Evolutionary conservation across 2,797 vertebrate species (phyloP), one percentile per base, ranked within the genome.

Genomic region (Ceryle rudis): DNA sequence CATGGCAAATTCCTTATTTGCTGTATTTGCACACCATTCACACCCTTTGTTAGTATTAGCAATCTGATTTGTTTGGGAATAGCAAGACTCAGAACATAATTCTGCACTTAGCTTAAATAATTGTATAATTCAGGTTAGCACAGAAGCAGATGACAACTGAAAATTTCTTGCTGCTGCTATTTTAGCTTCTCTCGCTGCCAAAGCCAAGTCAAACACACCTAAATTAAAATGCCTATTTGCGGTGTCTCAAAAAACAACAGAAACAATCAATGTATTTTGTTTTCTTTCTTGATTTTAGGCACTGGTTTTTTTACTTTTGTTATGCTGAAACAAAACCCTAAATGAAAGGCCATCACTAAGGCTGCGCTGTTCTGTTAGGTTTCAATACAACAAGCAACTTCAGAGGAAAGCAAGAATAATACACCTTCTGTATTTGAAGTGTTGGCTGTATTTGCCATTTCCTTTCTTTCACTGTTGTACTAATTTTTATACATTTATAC

Each of bases 191-290:
- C 51, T 91, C n/a, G 54, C 52, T 86, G 82, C 60, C 82, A 91
- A 91, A 91, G 67, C 81, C 51, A 82, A 91, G 67, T 62, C 72
- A 96, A 93, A 89, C 70, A 80, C 22, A 75, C 67, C 72, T 62
- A 81, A 95, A 91, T 89, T 82, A 87, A 93, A 93, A 89, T 82
- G 39, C 15, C 44, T 82, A 51, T 75, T 85, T 94, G 81, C 18
- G 49, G 10, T 39, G 35, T 73, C 67, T 80, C 67, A 87, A 82
- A 82, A 69, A 37, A 89, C 42, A 91, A 91, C 42, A 88, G 71
- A 80, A 85, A 91, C 26, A 91, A 91, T 57, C n/a, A 69, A 85
- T 2, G 16, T 51, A 39, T 85, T 93, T 95, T 73, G 51, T 21
- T 86, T 94, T 51, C 8, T 3, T 39, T 70, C 51, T 69, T 72